Conservation (phyloP, 2,888 invertebrate species). For the Teleogryllus oceanicus region DNA sequence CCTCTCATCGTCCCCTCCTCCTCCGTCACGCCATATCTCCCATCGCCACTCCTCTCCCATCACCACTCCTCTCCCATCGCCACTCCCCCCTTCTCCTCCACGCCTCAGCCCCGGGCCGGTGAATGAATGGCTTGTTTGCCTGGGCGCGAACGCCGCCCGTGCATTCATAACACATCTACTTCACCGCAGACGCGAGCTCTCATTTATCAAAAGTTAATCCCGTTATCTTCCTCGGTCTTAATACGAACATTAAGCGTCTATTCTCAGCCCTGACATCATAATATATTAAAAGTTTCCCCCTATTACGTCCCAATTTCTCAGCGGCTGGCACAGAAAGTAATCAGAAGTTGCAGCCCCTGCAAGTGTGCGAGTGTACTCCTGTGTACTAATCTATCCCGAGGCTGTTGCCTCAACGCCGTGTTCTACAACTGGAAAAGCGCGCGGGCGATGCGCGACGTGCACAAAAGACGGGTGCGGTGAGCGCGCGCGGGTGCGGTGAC, state of each 20-base stretch:
- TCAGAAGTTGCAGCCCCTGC: background rate
- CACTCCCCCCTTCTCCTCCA: no score
- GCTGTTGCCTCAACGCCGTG: no score
- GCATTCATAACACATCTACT: background rate
- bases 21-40: no score
- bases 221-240: background rate
- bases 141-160: background rate
- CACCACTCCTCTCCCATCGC: no score
- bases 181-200: background rate
- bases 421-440: no score
- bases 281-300: slow-evolving; percentile 18
- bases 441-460: no score
- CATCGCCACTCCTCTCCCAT: no score
- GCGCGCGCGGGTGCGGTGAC: no score
- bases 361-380: background rate
- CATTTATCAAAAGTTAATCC: slow-evolving; percentile 18
- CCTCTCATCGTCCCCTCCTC: no score
- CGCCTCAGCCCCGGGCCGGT: no score
- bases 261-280: background rate
- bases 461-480: no score
- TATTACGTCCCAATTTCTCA: background rate
- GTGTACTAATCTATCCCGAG: no score
- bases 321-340: background rate
- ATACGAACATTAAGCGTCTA: background rate
- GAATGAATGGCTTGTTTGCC: background rate